These are phyloP conservation scores for Panagrolaimus sp. DNA, from an alignment of 1,140 invertebrate species.

Conservation along the genomic window DNA sequence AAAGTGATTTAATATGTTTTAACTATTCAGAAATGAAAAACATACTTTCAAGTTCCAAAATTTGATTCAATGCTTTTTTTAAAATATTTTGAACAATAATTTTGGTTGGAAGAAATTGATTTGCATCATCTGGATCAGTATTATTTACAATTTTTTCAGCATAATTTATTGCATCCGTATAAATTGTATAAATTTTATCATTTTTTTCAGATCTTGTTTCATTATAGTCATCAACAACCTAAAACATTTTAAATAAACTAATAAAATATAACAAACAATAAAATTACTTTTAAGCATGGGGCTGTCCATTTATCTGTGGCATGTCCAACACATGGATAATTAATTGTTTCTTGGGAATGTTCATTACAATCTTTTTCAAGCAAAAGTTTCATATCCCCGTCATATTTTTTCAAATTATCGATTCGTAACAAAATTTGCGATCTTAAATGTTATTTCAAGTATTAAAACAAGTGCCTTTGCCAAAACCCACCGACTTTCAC, in stretches of 20 bases:
- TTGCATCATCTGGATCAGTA: neutral
- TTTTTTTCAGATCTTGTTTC: neutral
- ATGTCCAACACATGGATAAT: constrained; percentile 12
- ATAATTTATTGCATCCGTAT: neutral
- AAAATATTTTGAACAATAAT: constrained; percentile 14
- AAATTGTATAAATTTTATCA: neutral
- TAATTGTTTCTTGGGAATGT: neutral
- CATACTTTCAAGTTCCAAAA: neutral
- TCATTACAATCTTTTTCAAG: constrained; percentile 15
- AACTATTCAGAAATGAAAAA: neutral
- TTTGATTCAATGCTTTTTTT: constrained; percentile 5
- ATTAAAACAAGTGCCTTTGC: neutral
- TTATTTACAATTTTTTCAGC: constrained; percentile 9
- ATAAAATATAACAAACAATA: neutral
- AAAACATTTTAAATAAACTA: neutral
- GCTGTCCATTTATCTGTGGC: neutral
- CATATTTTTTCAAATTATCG: constrained; percentile 1
- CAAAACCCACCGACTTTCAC: neutral
- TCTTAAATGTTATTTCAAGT: neutral
- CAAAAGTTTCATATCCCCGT: constrained; percentile 3
- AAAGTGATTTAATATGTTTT: neutral
- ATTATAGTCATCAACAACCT: constrained; percentile 11
- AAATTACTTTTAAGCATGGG: neutral
- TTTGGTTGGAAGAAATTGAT: constrained; percentile 2
- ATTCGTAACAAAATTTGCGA: neutral